Conservation (phyloP, 1,140 invertebrate species). For the Brachionus calyciflorus region DNA sequence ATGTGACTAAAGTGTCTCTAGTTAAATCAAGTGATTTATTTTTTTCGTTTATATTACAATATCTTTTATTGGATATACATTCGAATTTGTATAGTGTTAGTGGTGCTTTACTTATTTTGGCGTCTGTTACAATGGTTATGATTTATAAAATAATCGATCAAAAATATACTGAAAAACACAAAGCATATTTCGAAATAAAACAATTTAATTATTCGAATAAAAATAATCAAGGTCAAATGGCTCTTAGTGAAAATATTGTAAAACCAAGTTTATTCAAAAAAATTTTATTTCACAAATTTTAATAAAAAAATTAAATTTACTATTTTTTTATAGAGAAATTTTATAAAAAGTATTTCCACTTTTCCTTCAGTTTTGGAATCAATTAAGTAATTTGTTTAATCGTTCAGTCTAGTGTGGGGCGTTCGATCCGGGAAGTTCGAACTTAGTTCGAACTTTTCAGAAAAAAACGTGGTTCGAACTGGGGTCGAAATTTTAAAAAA, state of each 20-base stretch:
- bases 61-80: constrained; percentile 19
- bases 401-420: too few species aligned
- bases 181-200: neutral
- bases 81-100: constrained; percentile 10
- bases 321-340: too few species aligned
- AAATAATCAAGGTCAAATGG: neutral
- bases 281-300: constrained; percentile 27
- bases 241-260: neutral
- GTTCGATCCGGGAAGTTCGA: too few species aligned
- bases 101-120: constrained; percentile 25
- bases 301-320: too few species aligned
- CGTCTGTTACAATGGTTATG: neutral
- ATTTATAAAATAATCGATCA: constrained; percentile 36
- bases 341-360: too few species aligned
- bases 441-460: too few species aligned
- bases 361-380: too few species aligned
- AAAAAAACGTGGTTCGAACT: too few species aligned
- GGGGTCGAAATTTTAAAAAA: too few species aligned
- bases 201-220: neutral
- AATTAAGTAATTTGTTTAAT: too few species aligned
- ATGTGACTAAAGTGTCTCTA: constrained; percentile 13
- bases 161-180: neutral
- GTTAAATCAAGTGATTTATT: constrained; percentile 11
- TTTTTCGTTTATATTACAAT: constrained; percentile 12
- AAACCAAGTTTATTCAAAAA: constrained; percentile 4